Evolutionary conservation across 2,797 vertebrate species (phyloP), one percentile per base, ranked within the genome.

Genomic region (Phataginus tricuspis): DNA sequence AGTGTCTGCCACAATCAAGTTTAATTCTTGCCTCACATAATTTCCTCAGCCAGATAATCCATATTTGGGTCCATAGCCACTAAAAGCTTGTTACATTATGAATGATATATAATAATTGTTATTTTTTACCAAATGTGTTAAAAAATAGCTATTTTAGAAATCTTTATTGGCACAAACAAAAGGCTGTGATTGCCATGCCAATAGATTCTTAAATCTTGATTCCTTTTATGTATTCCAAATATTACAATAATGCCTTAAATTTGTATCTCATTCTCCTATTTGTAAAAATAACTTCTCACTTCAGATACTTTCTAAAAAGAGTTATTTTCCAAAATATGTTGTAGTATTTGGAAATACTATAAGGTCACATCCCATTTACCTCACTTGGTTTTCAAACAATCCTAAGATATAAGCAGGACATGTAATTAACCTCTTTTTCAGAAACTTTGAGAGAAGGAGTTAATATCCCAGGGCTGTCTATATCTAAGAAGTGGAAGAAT

Each of bases 81-180:
- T 51, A 63, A 83, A 94, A 83, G 12, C 59, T 94, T 90, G 2
- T 37, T 88, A 42, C 57, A 57, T 86, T 78, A 37, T 49, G 25
- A 82, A 74, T 92, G 55, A 64, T 49, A 6, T 27, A 86, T 45
- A 59, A 61, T 71, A 49, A 55, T 34, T 79, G 45, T 78, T 39
- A 53, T 53, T 91, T 75, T 74, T 92, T 89, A 57, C 34, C 63
- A 68, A 34, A 37, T 88, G 2, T 90, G 16, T 51, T 53, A 57
- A 90, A 77, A 93, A 88, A 66, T 69, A 89, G 53, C 75, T 55
- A 39, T 83, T 92, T 95, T 90, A 72, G 49, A 86, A 90, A 87
- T 77, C 31, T 69, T 63, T 75, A 25, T 75, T 77, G 49, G 10
- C 39, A 39, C n/a, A 45, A n/a, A 86, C 34, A 83, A 55, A 93